A percentile compares a stretch with the other conserved stretches of the same genome.
Conservation (phyloP, 1,140 invertebrate genomes). For the Hesperophylax magnus region DNA sequence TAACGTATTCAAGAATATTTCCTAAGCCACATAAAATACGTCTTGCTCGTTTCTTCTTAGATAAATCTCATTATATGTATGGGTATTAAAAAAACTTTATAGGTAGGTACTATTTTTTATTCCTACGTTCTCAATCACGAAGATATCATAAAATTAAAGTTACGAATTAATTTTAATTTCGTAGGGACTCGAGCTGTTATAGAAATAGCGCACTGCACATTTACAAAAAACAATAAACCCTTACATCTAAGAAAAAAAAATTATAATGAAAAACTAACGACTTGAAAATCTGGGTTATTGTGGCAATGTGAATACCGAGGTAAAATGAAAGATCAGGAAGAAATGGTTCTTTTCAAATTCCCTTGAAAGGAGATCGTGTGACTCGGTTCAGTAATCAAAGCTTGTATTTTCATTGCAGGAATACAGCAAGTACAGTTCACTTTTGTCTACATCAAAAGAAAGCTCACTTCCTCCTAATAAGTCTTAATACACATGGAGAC, state of each 20-base stretch:
- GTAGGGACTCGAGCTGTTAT: no score
- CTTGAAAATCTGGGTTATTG: conserved; percentile 33
- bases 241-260: background rate
- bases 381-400: conserved; percentile 54
- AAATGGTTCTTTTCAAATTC: conserved; percentile 17
- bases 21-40: no score
- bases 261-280: conserved; percentile 34
- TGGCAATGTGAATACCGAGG: conserved; percentile 13
- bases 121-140: no score
- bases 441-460: conserved; percentile 47
- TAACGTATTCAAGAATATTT: no score
- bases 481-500: conserved; percentile 16
- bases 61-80: no score
- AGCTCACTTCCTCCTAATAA: conserved; percentile 37
- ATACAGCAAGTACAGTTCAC: conserved; percentile 39
- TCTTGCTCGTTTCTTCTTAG: no score
- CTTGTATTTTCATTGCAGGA: conserved; percentile 46
- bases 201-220: no score
- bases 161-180: no score
- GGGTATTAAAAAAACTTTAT: no score
- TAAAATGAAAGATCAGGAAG: conserved; percentile 30
- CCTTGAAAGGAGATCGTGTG: conserved; percentile 25
- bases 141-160: no score
- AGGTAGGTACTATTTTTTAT: no score
- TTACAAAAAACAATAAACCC: conserved; percentile 4